Conservation (phyloP, 2,797 vertebrate genomes). For the Gephyroberyx darwinii region DNA sequence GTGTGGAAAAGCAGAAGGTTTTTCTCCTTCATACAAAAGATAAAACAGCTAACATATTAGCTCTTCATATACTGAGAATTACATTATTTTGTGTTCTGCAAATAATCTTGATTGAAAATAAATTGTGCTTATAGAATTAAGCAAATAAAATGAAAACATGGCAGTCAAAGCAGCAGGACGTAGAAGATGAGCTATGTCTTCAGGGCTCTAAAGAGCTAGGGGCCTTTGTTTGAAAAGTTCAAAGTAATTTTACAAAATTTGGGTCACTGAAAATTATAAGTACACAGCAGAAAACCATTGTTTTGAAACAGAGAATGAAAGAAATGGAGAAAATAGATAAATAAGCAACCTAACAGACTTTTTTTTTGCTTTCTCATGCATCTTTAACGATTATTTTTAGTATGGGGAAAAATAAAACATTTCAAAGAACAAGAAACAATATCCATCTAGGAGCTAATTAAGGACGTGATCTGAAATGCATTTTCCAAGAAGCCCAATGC, state of each 20-base stretch:
- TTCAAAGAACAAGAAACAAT: conserved; percentile 61
- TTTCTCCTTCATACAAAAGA: conserved; percentile 37
- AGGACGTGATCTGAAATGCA: conserved; percentile 68
- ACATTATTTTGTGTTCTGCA: conserved; percentile 45
- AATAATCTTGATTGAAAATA: conserved; percentile 68
- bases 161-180: conserved; percentile 44
- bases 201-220: conserved; percentile 44
- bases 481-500: conserved; percentile 64
- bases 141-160: conserved; percentile 54
- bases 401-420: conserved; percentile 56
- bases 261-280: conserved; percentile 75
- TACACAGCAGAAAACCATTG: conserved; percentile 64
- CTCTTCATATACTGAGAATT: conserved; percentile 45
- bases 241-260: conserved; percentile 77
- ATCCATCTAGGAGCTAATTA: conserved; percentile 76
- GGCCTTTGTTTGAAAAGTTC: conserved; percentile 76
- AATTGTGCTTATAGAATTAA: conserved; percentile 71
- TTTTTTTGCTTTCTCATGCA: conserved; percentile 40
- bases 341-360: conserved; percentile 49
- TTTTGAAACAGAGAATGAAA: conserved; percentile 63
- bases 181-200: conserved; percentile 39
- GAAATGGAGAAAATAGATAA: conserved; percentile 56
- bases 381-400: conserved; percentile 63
- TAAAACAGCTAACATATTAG: conserved; percentile 52
- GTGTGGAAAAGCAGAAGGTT: conserved; percentile 38